These are phyloP conservation scores for Alfaro cultratus DNA, from an alignment of 2,797 vertebrate species.

Conservation along the genomic window DNA sequence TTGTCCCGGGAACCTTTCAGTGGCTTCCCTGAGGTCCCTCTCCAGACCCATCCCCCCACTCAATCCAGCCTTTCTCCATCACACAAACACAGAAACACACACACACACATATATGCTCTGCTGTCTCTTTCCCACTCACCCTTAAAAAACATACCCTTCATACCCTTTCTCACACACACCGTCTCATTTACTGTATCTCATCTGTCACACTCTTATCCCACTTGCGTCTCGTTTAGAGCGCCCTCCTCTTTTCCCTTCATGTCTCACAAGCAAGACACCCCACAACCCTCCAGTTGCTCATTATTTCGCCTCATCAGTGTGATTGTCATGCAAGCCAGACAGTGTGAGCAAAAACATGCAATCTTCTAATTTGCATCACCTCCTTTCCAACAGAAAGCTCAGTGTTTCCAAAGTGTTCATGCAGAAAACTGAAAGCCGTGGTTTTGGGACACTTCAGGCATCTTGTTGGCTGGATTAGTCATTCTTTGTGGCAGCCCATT, in stretches of 20 bases:
- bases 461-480: constrained; percentile 27
- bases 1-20: constrained; percentile 87
- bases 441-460: constrained; percentile 10
- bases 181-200: constrained; percentile 36
- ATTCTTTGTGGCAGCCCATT: constrained; percentile 40
- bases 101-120: constrained; percentile 33
- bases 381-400: constrained; percentile 21
- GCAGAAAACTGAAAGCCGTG: constrained; percentile 6
- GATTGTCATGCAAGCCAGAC: constrained; percentile 74
- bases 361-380: constrained; percentile 62
- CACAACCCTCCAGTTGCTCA: constrained; percentile 48
- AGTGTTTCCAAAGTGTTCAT: constrained; percentile 38
- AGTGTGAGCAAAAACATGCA: constrained; percentile 63
- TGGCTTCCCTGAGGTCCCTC: constrained; percentile 81
- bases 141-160: no score
- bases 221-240: constrained; percentile 29
- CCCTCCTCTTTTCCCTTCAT: constrained; percentile 44
- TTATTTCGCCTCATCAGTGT: constrained; percentile 76
- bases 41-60: constrained; percentile 70
- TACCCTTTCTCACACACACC: constrained; percentile 18
- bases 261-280: constrained; percentile 50
- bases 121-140: constrained; percentile 49
- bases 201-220: constrained; percentile 39
- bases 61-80: constrained; percentile 38
- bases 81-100: constrained; percentile 24